These are phyloP conservation scores for Mungos mungo DNA, from an alignment of 2,113 vertebrate genomes.

Conservation along the genomic window DNA sequence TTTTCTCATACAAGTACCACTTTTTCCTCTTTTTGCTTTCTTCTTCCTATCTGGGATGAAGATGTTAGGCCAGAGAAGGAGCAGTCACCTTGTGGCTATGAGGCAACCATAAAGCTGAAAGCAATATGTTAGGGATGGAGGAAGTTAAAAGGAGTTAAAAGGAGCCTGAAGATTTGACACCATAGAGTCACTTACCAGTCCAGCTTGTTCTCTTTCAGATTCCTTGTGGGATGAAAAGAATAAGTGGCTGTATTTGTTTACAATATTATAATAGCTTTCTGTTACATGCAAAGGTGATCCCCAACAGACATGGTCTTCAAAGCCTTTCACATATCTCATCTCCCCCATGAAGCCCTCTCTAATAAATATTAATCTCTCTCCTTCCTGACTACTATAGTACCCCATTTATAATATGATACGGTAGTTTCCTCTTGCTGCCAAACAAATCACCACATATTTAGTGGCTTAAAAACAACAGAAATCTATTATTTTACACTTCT, in stretches of 20 bases:
- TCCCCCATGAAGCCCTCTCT: background rate
- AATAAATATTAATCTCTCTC: background rate
- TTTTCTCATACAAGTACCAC: background rate
- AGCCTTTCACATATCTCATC: background rate
- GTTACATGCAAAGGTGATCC: background rate
- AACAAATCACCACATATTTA: background rate
- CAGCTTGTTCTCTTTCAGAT: background rate
- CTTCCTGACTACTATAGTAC: background rate
- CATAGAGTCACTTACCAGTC: background rate
- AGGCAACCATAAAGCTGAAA: background rate
- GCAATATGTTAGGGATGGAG: background rate
- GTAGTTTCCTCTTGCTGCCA: background rate
- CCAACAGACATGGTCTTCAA: background rate
- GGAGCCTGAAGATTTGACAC: background rate
- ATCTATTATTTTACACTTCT: background rate
- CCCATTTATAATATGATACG: background rate
- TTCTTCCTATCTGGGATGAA: background rate
- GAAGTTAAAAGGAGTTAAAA: background rate
- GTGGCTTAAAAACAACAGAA: background rate
- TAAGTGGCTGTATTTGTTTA: background rate
- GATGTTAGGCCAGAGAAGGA: background rate
- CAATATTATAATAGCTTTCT: background rate
- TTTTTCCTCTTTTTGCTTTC: background rate
- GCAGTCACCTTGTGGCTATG: background rate
- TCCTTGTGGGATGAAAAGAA: background rate